Evolutionary conservation across 2,113 vertebrate genomes (phyloP), one percentile per base, ranked within the genome.

Genomic region (Limnothrissa miodon): DNA sequence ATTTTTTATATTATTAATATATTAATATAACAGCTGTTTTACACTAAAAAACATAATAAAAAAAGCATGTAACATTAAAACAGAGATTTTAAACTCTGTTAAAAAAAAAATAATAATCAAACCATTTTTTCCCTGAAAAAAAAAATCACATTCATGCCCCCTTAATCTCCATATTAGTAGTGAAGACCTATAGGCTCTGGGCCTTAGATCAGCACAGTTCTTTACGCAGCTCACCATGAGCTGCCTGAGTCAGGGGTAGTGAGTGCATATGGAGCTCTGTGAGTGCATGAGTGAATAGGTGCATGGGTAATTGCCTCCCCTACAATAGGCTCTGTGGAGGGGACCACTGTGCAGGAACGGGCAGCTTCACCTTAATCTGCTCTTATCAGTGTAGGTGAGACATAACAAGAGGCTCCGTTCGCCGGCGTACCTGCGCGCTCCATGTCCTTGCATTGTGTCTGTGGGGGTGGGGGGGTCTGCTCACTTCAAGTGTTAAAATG

Each of bases 381-480:
- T 83, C 51, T 88, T 84, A 88, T 88, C 87, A 84, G 85, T 82
- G 46, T n/a, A 45, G 83, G 79, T 70, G 81, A 88, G 87, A 88
- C 87, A 83, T 74, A 88, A 88, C 87, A 88, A n/a, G 23, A 42
- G 80, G 82, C n/a, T 78, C 23, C 81, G 82, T 80, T 83, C 79
- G 39, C 33, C 66, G 15, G 48, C 29, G 25, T 42, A 45, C 11
- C 78, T 45, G 59, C 33, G 48, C 44, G 23, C 39, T 46, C 45
- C 45, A n/a, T 19, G 33, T 53, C 82, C 80, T 17, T 45, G 59
- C 51, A 33, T 79, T 82, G 80, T 78, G 82, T 87, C 82, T 84
- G 83, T 59, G n/a, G n/a, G n/a, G n/a, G n/a, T 8, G 3, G 4
- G 7, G 6, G 78, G 8, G 25, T 62, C 79, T 78, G 23, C 29